Evolutionary conservation across 2,113 vertebrate species (phyloP).

Genomic region (Terrapene triunguis): DNA sequence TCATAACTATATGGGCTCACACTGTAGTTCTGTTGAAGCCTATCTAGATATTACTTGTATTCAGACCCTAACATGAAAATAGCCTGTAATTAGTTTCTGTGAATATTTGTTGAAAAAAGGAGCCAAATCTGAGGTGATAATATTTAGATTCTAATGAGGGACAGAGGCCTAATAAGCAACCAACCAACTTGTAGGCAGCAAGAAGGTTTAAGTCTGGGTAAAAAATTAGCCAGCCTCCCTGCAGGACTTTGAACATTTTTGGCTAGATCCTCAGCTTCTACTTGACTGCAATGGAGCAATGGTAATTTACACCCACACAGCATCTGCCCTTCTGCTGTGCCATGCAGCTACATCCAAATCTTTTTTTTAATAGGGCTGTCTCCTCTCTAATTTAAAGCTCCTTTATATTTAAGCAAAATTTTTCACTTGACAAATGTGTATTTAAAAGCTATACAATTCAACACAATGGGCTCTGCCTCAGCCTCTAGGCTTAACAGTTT

Average conservation of each 20-base stretch:
- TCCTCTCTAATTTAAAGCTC: conserved; percentile 8
- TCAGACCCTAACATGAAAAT: not conserved
- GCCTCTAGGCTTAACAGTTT: not conserved
- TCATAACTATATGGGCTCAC: not conserved
- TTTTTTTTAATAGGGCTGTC: not conserved
- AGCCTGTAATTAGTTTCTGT: conserved; percentile 56
- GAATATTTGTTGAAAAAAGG: conserved; percentile 7
- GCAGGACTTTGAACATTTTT: conserved; percentile 7
- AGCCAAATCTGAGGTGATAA: not conserved
- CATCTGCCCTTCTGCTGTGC: conserved; percentile 20
- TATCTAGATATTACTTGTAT: conserved; percentile 13
- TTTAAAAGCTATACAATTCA: conserved; percentile 5
- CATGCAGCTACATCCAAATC: not conserved
- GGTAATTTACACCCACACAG: conserved; percentile 17
- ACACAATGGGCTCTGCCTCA: not conserved
- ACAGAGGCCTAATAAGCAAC: not conserved
- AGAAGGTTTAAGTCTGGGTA: not conserved
- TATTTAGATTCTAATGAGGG: not conserved
- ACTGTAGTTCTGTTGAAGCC: not conserved
- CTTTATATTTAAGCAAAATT: not conserved
- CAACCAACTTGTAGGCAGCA: not conserved
- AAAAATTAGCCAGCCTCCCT: not conserved
- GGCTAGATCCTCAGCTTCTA: not conserved
- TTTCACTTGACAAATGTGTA: not conserved
- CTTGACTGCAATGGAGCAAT: conserved; percentile 45